Evolutionary conservation across 2,113 vertebrate genomes (phyloP), one percentile per base, ranked within the genome.

Genomic region (Gadus chalcogrammus): DNA sequence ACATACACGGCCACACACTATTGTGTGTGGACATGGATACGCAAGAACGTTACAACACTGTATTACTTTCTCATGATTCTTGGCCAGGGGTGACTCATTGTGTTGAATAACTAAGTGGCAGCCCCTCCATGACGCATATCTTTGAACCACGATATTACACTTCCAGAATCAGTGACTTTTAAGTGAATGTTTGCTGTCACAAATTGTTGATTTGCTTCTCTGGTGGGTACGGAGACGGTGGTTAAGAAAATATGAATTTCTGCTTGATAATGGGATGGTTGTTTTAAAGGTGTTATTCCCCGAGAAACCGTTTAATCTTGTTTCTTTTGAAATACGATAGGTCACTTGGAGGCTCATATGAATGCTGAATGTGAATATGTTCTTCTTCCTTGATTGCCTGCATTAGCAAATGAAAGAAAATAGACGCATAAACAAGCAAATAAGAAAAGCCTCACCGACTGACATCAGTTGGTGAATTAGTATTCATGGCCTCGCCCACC

Each of bases 141-240:
- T 72, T 0, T 52, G 38, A 70, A 74, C 60, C 59, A 58, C 20
- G 64, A 67, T 65, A 65, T 61, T 73, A 79, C 22, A 63, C 78
- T 73, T 42, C 17, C 38, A 16, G 69, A 79, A 88, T 88, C 87
- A 80, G 74, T 72, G 71, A 74, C 71, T 84, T 83, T 76, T 78
- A 64, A 84, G 86, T 81, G 74, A 48, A 48, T 9, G 42, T 48
- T 48, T 48, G 60, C 79, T 79, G 80, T 84, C 76, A 68, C 76
- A 85, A 77, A 85, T 69, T 74, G 78, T 75, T 72, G 56, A 69
- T 87, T 77, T 74, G 28, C 73, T 71, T 61, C 73, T 69, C 15
- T 48, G 42, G 65, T 35, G 83, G 67, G 71, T 75, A 59, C 72
- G 72, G 75, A 48, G 72, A 64, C 72, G 65, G 9, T 13, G 7